Evolutionary conservation across 2,888 invertebrate species (phyloP).

Genomic region (Drosophila recens): DNA sequence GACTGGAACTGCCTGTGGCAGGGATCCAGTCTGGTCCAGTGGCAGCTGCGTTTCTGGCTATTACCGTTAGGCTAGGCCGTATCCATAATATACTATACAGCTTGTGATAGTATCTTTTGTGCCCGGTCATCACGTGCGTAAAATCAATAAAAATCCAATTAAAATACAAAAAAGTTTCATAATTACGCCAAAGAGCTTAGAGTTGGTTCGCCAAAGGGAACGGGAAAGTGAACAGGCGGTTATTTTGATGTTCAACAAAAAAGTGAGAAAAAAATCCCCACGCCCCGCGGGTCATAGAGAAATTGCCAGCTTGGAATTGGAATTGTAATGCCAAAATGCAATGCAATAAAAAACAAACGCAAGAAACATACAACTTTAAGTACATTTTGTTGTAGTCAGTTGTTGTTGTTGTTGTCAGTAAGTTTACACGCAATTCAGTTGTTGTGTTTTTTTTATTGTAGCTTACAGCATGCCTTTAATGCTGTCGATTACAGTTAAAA

Average conservation of each 20-base stretch:
- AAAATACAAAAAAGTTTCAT: conserved; percentile 76
- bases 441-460: conserved; percentile 16
- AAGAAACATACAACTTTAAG: conserved; percentile 47
- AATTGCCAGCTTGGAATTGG: conserved; percentile 56
- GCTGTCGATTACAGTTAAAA: conserved; percentile 75
- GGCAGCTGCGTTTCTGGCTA: conserved; percentile 31
- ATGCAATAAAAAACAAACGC: conserved; percentile 59
- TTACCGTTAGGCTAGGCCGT: conserved; percentile 51
- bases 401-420: conserved; percentile 34
- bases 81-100: conserved; percentile 21
- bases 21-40: neutral
- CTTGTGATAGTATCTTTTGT: conserved; percentile 28
- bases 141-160: conserved; percentile 78
- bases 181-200: conserved; percentile 58
- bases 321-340: conserved; percentile 54
- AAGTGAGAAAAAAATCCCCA: conserved; percentile 52
- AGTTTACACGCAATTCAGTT: conserved; percentile 67
- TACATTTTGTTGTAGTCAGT: conserved; percentile 50
- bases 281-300: conserved; percentile 55
- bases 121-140: conserved; percentile 71
- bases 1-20: conserved; percentile 14
- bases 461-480: conserved; percentile 61
- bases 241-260: conserved; percentile 1
- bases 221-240: neutral
- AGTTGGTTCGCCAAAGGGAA: conserved; percentile 5